These are phyloP conservation scores for Ganaspis brasiliensis DNA, from an alignment of 2,888 invertebrate species.

Conservation along the genomic window DNA sequence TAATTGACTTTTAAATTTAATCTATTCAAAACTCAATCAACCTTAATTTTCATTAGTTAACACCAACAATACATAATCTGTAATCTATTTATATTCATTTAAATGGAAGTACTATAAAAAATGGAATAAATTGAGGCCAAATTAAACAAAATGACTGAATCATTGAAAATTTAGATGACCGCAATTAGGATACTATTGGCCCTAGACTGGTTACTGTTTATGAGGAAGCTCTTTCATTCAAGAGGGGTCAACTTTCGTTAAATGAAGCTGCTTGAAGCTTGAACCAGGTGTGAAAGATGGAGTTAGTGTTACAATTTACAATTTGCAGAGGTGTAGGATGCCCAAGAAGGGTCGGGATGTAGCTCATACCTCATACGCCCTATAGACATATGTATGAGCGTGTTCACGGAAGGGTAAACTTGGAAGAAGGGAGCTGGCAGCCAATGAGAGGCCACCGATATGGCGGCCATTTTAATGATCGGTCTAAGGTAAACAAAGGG, in stretches of 20 bases:
- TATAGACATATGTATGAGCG: conserved; percentile 61
- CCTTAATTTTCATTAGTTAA: too few relatives aligned
- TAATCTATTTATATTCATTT: too few relatives aligned
- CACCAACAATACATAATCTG: too few relatives aligned
- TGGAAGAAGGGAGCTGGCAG: conserved; percentile 69
- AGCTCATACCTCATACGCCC: conserved; percentile 25
- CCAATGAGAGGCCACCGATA: conserved; percentile 78
- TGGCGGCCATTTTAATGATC: conserved; percentile 81
- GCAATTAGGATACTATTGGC: too few relatives aligned
- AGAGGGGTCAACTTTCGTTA: not conserved
- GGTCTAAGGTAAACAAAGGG: conserved; percentile 79
- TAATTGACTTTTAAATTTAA: too few relatives aligned
- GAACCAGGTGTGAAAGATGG: conserved; percentile 33
- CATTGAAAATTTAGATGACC: too few relatives aligned
- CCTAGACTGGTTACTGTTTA: too few relatives aligned
- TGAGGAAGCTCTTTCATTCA: too few relatives aligned
- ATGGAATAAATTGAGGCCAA: too few relatives aligned
- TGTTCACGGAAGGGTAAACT: conserved; percentile 63
- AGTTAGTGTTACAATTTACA: conserved; percentile 26
- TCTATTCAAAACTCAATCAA: too few relatives aligned
- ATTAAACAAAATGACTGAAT: too few relatives aligned
- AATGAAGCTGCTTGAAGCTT: conserved; percentile 8
- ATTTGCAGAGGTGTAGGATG: conserved; percentile 11
- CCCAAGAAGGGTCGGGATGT: conserved; percentile 30
- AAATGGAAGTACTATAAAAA: too few relatives aligned